phyloP scores from a whole-genome alignment of 2,888 invertebrate genomes.

The Pardosa pseudoannulata region DNA sequence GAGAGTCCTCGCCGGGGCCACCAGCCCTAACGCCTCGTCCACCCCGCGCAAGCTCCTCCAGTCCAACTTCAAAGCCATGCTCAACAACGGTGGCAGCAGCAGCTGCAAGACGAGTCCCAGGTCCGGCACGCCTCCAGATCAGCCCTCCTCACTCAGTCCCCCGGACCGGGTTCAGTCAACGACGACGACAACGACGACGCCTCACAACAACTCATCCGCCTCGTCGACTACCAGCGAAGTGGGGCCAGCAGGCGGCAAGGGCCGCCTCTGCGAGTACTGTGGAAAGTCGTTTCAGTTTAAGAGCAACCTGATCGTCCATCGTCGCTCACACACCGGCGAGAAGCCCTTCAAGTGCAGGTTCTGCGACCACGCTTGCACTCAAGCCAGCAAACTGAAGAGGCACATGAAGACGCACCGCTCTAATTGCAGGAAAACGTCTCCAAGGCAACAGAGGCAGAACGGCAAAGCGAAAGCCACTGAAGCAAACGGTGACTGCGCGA shows the following conservation, averaged over 20 bases:
- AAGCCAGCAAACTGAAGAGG: conserved; percentile 91
- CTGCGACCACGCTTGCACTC: conserved; percentile 92
- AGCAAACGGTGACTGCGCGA: conserved; percentile 77
- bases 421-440: conserved; percentile 75
- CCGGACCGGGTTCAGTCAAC: conserved; percentile 38
- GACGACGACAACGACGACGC: conserved; percentile 1
- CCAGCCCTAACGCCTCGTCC: conserved; percentile 78
- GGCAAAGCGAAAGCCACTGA: conserved; percentile 54
- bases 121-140: conserved; percentile 70
- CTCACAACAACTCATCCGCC: conserved; percentile 77
- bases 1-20: conserved; percentile 94
- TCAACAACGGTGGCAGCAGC: conserved; percentile 41
- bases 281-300: conserved; percentile 96
- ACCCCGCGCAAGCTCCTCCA: conserved; percentile 80
- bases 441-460: not conserved
- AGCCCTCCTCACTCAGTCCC: conserved; percentile 40
- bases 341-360: conserved; percentile 92
- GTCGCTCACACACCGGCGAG: conserved; percentile 87
- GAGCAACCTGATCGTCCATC: conserved; percentile 94
- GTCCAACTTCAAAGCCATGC: conserved; percentile 78
- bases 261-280: conserved; percentile 89
- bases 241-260: conserved; percentile 74
- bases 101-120: conserved; percentile 68
- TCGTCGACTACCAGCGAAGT: conserved; percentile 84
- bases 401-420: conserved; percentile 90